Conservation (phyloP, 2,797 vertebrate species). For the Corythornis leucogaster region DNA sequence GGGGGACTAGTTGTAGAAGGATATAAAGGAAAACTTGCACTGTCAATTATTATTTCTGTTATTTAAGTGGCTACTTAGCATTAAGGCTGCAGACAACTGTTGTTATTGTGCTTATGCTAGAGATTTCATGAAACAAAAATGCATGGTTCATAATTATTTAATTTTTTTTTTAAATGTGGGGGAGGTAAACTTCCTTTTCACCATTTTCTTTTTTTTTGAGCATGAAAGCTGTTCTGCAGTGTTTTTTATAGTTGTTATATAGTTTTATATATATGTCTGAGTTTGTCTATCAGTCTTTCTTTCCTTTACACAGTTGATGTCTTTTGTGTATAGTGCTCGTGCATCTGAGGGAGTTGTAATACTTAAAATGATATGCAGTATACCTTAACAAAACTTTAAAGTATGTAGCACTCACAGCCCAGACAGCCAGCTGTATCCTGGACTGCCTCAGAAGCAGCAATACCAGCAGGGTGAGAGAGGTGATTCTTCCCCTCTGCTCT, state of each 20-base stretch:
- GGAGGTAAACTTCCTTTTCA: neutral
- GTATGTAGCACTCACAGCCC: neutral
- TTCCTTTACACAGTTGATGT: neutral
- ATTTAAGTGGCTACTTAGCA: neutral
- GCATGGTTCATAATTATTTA: neutral
- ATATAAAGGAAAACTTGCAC: neutral
- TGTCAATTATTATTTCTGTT: neutral
- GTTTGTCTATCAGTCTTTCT: neutral
- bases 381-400: neutral
- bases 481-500: neutral
- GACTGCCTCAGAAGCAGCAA: neutral
- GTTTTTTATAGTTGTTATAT: neutral
- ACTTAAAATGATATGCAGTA: neutral
- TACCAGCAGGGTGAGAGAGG: neutral
- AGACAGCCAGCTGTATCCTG: neutral
- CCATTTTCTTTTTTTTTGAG: neutral
- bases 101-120: neutral
- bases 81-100: neutral
- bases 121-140: conserved; percentile 4
- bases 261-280: neutral
- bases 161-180: neutral
- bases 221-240: neutral
- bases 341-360: neutral
- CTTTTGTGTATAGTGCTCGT: neutral
- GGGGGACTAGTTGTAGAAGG: neutral